Base-by-base conservation (phyloP, 2,888 invertebrate species). In the Petrolisthes manimaculis region DNA sequence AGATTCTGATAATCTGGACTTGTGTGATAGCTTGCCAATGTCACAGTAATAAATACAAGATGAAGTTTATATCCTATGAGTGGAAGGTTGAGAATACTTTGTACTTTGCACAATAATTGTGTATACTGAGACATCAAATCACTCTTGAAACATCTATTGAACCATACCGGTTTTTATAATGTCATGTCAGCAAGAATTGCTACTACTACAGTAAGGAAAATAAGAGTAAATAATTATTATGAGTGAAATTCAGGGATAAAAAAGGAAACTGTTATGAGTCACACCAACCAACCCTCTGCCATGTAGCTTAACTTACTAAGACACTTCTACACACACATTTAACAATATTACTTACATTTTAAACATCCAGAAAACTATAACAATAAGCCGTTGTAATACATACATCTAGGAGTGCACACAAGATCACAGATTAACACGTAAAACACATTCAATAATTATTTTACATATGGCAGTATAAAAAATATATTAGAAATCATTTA, bases 371-470 rank as follows among this genome's bases (percentile, higher is more conserved):
- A 84, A 79, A 85, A 85, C 69, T 12, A 84, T 78, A 85, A 85
- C 79, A 85, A 85, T 56, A 85, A 85, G 79, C 85, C 61, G 67
- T 87, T 86, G 55, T 21, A 53, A 51, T 86, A 83, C 24, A 12
- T n/a, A 71, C 67, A 83, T 61, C 37, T 37, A 14, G n/a, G 21
- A n/a, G 24, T 81, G 69, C 67, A 87, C 83, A 87, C 78, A 54
- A 56, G 69, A 87, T 87, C 87, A 87, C 87, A 87, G 87, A 83
- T 37, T 61, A 83, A 61, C 87, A 87, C 61, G 77, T 83, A 77
- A 81, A 79, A 61, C 86, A 87, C 61, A 77, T 87, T 77, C 37
- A 56, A 77, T 56, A 37, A 56, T 79, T 79, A 54, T 21, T 79
- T 18, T 61, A 61, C 81, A 77, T 82, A 83, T 83, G 86, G 83